A percentile compares a stretch with the other conserved stretches of the same genome.
These are phyloP conservation scores for Cordylochernes scorpioides DNA, from an alignment of 2,888 invertebrate species.

Conservation along the genomic window DNA sequence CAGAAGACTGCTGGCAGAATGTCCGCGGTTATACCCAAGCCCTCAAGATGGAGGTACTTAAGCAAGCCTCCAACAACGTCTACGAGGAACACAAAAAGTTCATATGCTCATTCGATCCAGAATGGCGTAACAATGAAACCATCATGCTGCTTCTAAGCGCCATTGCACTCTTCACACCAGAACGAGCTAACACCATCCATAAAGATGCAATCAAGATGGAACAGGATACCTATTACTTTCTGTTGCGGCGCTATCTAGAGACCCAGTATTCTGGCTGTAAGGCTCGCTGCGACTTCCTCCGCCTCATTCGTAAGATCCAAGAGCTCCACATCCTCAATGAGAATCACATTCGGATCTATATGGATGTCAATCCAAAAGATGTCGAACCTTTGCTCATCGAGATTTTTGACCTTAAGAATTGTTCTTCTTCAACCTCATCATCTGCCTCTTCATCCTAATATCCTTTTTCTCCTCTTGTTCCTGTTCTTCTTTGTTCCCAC, in stretches of 20 bases:
- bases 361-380: slow-evolving; percentile 67
- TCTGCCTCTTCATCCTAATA: too few species aligned
- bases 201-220: slow-evolving; percentile 29
- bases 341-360: slow-evolving; percentile 65
- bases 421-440: too few species aligned
- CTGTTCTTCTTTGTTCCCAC: too few species aligned
- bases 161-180: slow-evolving; percentile 64
- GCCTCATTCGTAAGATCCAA: slow-evolving; percentile 64
- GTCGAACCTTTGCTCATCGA: slow-evolving; percentile 79
- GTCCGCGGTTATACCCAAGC: slow-evolving; percentile 26
- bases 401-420: slow-evolving; percentile 63
- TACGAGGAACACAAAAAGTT: slow-evolving; percentile 64
- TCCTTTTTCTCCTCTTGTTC: too few species aligned
- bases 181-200: slow-evolving; percentile 48
- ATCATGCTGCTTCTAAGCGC: slow-evolving; percentile 72
- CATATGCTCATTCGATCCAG: slow-evolving; percentile 52
- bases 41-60: slow-evolving; percentile 64
- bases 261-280: slow-evolving; percentile 11
- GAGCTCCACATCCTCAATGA: slow-evolving; percentile 67
- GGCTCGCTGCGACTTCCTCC: slow-evolving; percentile 31
- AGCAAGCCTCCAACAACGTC: slow-evolving; percentile 54
- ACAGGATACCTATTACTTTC: slow-evolving; percentile 13
- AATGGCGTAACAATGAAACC: slow-evolving; percentile 60
- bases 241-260: slow-evolving; percentile 13
- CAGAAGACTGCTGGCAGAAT: slow-evolving; percentile 68